phyloP scores from a whole-genome alignment of 2,113 vertebrate genomes.

The Centropus unirufus region DNA sequence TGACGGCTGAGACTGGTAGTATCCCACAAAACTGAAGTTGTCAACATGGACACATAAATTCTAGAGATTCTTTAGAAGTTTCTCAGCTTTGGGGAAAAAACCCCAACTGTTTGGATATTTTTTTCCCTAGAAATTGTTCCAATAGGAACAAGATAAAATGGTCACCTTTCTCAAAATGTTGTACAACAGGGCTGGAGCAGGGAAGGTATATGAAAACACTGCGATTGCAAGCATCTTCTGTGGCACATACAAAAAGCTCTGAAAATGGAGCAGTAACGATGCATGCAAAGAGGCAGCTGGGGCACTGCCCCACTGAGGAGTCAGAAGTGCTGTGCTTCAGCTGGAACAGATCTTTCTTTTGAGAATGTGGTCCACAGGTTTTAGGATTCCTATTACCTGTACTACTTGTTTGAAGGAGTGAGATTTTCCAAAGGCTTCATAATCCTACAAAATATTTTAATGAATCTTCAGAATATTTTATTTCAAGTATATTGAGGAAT shows the following conservation, averaged over 20 bases:
- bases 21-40: background rate
- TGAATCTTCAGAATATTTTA: background rate
- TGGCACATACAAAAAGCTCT: background rate
- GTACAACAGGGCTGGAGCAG: background rate
- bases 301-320: background rate
- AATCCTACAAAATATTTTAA: background rate
- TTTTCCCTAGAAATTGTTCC: background rate
- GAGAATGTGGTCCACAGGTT: background rate
- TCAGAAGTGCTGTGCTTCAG: background rate
- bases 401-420: background rate
- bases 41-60: background rate
- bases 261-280: background rate
- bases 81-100: background rate
- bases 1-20: background rate
- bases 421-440: background rate
- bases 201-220: background rate
- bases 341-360: background rate
- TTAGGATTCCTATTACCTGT: background rate
- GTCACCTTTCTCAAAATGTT: background rate
- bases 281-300: accelerated
- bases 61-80: background rate
- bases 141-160: background rate
- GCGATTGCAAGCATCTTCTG: background rate
- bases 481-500: background rate
- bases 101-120: background rate